Conservation (phyloP, 2,113 vertebrate species). For the Okapia johnstoni region DNA sequence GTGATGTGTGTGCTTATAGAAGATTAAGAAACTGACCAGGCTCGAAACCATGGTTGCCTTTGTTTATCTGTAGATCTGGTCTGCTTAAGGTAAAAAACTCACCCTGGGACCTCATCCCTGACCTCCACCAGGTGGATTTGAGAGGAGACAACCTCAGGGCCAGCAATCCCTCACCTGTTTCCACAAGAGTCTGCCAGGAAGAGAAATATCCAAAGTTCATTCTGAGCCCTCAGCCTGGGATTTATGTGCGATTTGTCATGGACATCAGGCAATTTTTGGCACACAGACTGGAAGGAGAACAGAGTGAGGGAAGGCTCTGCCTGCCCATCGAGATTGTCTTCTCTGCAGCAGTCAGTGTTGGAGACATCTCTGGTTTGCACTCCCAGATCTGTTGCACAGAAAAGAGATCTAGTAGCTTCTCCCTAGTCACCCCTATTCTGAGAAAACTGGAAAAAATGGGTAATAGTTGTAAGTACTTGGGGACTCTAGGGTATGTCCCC, state of each 20-base stretch:
- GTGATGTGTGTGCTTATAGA: constrained; percentile 41
- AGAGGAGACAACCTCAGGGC: neutral
- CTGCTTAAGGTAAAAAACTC: constrained; percentile 39
- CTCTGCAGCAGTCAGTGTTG: neutral
- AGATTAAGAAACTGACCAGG: constrained; percentile 50
- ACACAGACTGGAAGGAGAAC: neutral
- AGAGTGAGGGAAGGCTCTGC: neutral
- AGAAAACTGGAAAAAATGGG: neutral
- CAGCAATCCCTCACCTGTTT: neutral
- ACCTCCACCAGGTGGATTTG: constrained; percentile 45
- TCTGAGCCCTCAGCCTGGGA: constrained; percentile 50
- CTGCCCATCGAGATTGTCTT: neutral
- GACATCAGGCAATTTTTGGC: neutral
- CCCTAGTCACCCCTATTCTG: neutral
- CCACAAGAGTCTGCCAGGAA: constrained; percentile 51
- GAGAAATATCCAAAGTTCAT: constrained; percentile 64
- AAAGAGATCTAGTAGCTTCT: neutral
- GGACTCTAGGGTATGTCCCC: neutral
- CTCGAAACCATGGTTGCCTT: constrained; percentile 9
- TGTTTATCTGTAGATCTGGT: constrained; percentile 51
- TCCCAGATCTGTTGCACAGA: neutral
- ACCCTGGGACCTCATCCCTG: neutral
- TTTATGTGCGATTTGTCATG: constrained; percentile 51
- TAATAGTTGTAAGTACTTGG: neutral
- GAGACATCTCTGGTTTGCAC: neutral